These are phyloP conservation scores for Iguana delicatissima DNA, from an alignment of 2,797 vertebrate species.

Conservation along the genomic window DNA sequence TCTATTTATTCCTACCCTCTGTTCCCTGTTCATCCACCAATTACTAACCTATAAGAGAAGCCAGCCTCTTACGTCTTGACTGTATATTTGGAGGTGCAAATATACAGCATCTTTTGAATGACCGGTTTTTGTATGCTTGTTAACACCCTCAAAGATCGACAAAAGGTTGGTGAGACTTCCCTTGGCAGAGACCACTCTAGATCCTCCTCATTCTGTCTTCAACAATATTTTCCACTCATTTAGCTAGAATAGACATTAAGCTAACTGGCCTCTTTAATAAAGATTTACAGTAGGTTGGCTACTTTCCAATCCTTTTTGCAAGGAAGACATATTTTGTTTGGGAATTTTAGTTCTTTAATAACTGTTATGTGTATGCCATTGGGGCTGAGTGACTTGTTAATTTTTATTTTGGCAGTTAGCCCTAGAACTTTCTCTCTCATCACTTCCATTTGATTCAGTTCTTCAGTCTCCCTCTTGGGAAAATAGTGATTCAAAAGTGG, in stretches of 20 bases:
- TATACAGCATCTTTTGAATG: not conserved
- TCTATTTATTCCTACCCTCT: not conserved
- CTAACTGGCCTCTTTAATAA: conserved; percentile 3
- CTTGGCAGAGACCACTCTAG: not conserved
- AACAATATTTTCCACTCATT: not conserved
- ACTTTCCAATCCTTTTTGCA: not conserved
- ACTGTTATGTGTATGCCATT: not conserved
- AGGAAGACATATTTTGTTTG: not conserved
- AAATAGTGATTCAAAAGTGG: not conserved
- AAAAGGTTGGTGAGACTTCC: not conserved
- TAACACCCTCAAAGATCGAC: not conserved
- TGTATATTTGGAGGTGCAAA: not conserved
- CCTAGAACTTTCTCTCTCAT: not conserved
- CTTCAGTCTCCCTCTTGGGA: not conserved
- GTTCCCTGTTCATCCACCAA: not conserved
- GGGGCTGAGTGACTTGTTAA: not conserved
- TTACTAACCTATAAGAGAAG: not conserved
- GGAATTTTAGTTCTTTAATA: not conserved
- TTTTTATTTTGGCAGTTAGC: not conserved
- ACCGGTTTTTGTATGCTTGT: not conserved
- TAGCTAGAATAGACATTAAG: not conserved
- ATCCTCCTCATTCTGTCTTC: not conserved
- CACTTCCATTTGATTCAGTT: not conserved
- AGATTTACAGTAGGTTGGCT: not conserved
- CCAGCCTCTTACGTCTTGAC: not conserved